Conservation (phyloP, 2,888 invertebrate genomes). For the Biston stratarius region DNA sequence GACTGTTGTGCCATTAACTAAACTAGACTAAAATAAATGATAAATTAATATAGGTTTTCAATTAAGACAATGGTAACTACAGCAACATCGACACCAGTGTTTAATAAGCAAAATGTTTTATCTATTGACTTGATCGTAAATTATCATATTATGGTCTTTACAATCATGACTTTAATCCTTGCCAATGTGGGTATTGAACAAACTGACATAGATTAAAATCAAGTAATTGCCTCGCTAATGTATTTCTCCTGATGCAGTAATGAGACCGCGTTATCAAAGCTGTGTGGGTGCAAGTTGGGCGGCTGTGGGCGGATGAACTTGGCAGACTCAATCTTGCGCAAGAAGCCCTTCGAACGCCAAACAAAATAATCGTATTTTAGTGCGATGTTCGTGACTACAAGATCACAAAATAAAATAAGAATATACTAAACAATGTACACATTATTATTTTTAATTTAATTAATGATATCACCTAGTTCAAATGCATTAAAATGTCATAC, state of each 20-base stretch:
- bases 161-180: slow-evolving; percentile 28
- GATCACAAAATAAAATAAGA: no score
- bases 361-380: neutral
- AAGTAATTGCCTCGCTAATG: slow-evolving; percentile 34
- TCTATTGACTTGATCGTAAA: no score
- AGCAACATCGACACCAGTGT: no score
- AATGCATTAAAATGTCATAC: neutral
- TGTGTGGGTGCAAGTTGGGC: slow-evolving; percentile 70
- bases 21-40: no score
- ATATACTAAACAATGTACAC: neutral
- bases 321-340: slow-evolving; percentile 71
- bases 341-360: slow-evolving; percentile 58
- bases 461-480: neutral
- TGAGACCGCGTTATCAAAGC: slow-evolving; percentile 51
- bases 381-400: neutral
- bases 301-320: slow-evolving; percentile 76
- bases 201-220: slow-evolving; percentile 28
- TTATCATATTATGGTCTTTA: neutral
- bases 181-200: slow-evolving; percentile 32
- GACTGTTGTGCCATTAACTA: no score
- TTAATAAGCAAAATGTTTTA: no score
- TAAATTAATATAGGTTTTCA: no score
- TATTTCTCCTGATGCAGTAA: slow-evolving; percentile 49
- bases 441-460: neutral
- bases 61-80: no score